phyloP scores from a whole-genome alignment of 2,888 invertebrate species.

The Drosophila merina region DNA sequence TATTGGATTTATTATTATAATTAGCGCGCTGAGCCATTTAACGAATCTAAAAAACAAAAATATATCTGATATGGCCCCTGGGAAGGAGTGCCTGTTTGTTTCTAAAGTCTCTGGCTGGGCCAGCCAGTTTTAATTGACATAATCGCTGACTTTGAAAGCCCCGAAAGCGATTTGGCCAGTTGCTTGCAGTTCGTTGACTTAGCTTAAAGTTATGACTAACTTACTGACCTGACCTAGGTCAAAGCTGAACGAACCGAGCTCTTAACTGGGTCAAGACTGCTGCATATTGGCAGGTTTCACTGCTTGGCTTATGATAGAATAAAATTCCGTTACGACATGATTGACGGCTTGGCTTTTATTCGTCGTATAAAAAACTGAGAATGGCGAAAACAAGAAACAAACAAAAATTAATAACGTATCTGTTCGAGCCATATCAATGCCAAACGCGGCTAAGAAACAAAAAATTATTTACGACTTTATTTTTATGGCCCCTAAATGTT shows the following conservation, averaged over 20 bases:
- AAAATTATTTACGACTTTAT: conserved; percentile 31
- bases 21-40: conserved; percentile 63
- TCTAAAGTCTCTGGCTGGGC: conserved; percentile 2
- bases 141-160: conserved; percentile 37
- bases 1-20: conserved; percentile 75
- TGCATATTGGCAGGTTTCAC: conserved; percentile 4
- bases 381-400: conserved; percentile 45
- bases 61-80: conserved; percentile 25
- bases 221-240: conserved; percentile 47
- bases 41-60: conserved; percentile 33
- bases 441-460: conserved; percentile 41
- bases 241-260: conserved; percentile 43
- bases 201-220: conserved; percentile 22
- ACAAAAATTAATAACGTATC: conserved; percentile 31
- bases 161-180: conserved; percentile 27
- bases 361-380: conserved; percentile 41
- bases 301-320: conserved; percentile 13
- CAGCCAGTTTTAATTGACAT: conserved; percentile 29
- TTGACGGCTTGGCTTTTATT: conserved; percentile 24
- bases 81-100: conserved; percentile 8
- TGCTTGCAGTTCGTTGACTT: conserved; percentile 46
- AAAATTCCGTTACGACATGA: conserved; percentile 37
- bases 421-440: conserved; percentile 43
- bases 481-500: conserved; percentile 57
- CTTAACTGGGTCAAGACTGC: conserved; percentile 46